phyloP scores from a whole-genome alignment of 2,888 invertebrate species.

The Sicus ferrugineus region DNA sequence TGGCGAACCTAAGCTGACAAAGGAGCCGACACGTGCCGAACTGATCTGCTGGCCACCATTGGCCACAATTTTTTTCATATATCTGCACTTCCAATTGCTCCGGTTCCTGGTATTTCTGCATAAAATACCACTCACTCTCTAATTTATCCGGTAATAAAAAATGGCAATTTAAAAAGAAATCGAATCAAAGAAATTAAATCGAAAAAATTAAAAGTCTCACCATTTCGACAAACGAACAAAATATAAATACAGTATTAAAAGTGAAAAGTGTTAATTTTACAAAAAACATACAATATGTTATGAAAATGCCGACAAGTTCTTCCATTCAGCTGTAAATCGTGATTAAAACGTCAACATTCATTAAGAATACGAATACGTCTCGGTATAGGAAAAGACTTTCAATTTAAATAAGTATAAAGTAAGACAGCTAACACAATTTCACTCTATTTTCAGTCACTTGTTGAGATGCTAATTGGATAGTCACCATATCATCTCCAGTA shows the following conservation, averaged over 20 bases:
- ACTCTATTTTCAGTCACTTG: neutral
- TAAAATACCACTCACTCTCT: no score
- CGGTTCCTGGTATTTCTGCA: no score
- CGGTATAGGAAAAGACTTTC: conserved; percentile 44
- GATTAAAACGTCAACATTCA: conserved; percentile 46
- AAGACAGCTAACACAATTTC: conserved; percentile 37
- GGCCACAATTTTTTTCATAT: no score
- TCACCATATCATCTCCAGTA: conserved; percentile 13
- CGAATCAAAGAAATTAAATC: no score
- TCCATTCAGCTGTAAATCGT: conserved; percentile 43
- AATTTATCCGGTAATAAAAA: no score
- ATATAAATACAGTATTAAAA: conserved; percentile 47
- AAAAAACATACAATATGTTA: neutral
- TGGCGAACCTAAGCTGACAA: no score
- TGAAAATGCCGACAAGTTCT: neutral
- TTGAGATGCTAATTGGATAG: conserved; percentile 24
- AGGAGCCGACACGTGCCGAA: no score
- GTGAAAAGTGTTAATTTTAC: conserved; percentile 59
- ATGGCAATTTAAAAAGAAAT: no score
- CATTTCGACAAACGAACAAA: no score
- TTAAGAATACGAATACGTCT: conserved; percentile 25
- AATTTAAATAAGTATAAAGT: conserved; percentile 45
- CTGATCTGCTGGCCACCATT: no score
- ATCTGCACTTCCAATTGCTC: no score
- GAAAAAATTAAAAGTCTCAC: no score